Evolutionary conservation across 1,140 invertebrate species (phyloP), one percentile per base, ranked within the genome.

Genomic region (Eriosoma lanigerum): DNA sequence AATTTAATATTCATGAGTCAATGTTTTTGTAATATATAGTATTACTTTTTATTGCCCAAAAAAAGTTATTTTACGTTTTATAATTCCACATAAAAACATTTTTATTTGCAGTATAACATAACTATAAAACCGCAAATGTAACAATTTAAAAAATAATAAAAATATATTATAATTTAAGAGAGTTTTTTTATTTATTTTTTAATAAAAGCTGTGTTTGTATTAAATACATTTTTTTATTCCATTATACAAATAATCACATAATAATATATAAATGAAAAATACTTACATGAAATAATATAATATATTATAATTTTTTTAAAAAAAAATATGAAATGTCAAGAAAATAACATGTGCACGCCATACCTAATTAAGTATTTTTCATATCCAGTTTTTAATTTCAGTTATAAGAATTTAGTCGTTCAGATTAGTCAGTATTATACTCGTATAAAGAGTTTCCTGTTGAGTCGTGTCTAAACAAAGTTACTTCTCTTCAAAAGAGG

Each of bases 101-200:
- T 32, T 52, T 72, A 52, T 72, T 21, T 19, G 46, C 68, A 52
- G 48, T 72, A 72, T 52, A 72, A 52, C 13, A n/a, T 52, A 29
- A 29, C 26, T 26, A 52, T 72, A 72, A 52, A 72, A 52, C 48
- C 19, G 17, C 24, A 52, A 72, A 50, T 72, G 48, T 72, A 52
- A 52, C 68, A 72, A 72, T 52, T 72, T 72, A 72, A 72, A 24
- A 70, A 70, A 70, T 50, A 70, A 26, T 38, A 38, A 13, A 29
- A 17, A 29, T 38, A 72, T 13, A 60, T 29, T 26, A 58, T 48
- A 15, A 72, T 29, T 29, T 12, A 72, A 72, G 17, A 48, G 46
- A 19, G 48, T 48, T 4, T 44, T 48, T 70, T 66, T 17, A 17
- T 52, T 19, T 72, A 52, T 72, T 19, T 38, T 72, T 50, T 29